phyloP scores from a whole-genome alignment of 2,113 vertebrate genomes.

The Cranoglanis bouderius region DNA sequence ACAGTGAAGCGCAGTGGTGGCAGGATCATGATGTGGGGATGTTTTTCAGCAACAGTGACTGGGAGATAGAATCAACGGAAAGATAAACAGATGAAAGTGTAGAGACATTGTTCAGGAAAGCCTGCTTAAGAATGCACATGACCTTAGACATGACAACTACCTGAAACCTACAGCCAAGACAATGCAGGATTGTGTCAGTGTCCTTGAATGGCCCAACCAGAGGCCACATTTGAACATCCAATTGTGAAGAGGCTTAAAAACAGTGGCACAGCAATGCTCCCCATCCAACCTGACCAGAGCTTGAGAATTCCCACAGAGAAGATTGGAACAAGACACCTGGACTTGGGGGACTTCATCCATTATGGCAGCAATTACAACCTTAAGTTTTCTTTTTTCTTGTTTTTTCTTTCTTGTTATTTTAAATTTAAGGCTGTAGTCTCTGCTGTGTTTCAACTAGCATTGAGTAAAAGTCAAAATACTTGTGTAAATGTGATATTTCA shows the following conservation, averaged over 20 bases:
- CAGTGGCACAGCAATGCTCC: no score
- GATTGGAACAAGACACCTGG: background rate
- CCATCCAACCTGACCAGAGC: background rate
- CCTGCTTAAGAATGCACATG: background rate
- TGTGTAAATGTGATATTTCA: background rate
- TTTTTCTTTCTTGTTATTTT: background rate
- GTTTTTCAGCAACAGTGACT: background rate
- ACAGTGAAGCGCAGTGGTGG: background rate
- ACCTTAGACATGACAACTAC: background rate
- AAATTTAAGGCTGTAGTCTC: no score
- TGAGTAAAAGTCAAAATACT: background rate
- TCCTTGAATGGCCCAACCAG: no score
- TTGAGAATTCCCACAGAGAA: background rate
- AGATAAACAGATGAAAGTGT: background rate
- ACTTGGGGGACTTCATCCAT: background rate
- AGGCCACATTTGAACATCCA: no score
- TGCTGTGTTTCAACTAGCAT: no score
- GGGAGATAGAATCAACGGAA: background rate
- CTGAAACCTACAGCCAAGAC: no score
- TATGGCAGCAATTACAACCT: background rate
- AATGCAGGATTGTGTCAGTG: no score
- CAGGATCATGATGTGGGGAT: background rate
- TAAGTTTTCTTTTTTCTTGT: background rate
- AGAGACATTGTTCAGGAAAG: background rate
- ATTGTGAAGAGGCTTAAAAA: no score